Conservation (phyloP, 2,113 vertebrate genomes). For the Trematocara unimaculatum region DNA sequence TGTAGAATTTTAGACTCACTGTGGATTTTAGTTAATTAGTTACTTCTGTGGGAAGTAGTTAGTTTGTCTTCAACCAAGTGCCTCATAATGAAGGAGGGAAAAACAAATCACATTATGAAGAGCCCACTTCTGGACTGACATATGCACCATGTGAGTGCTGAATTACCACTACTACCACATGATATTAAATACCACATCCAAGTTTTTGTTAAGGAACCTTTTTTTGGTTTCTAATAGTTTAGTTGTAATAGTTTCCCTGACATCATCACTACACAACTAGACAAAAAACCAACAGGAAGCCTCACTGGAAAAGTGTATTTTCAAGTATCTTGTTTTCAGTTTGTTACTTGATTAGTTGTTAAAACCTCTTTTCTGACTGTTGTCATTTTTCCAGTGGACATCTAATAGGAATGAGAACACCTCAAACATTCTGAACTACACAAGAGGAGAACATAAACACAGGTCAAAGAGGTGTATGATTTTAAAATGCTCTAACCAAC, state of each 20-base stretch:
- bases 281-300: not conserved
- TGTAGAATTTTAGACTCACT: not conserved
- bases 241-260: rapidly evolving
- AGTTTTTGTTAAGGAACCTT: not conserved
- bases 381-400: not conserved
- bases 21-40: not conserved
- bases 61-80: not conserved
- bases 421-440: not conserved
- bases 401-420: rapidly evolving
- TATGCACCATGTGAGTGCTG: not conserved
- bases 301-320: not conserved
- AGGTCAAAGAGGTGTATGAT: rapidly evolving
- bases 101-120: not conserved
- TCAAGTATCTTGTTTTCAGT: rapidly evolving
- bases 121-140: not conserved
- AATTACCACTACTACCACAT: not conserved
- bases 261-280: not conserved
- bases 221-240: not conserved
- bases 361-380: not conserved
- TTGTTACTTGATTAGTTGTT: not conserved
- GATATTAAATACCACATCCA: not conserved
- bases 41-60: not conserved
- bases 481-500: not conserved
- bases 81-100: not conserved
- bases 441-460: not conserved